These are phyloP conservation scores for Spinibarbus caldwelli DNA, from an alignment of 2,797 vertebrate genomes.

Conservation along the genomic window DNA sequence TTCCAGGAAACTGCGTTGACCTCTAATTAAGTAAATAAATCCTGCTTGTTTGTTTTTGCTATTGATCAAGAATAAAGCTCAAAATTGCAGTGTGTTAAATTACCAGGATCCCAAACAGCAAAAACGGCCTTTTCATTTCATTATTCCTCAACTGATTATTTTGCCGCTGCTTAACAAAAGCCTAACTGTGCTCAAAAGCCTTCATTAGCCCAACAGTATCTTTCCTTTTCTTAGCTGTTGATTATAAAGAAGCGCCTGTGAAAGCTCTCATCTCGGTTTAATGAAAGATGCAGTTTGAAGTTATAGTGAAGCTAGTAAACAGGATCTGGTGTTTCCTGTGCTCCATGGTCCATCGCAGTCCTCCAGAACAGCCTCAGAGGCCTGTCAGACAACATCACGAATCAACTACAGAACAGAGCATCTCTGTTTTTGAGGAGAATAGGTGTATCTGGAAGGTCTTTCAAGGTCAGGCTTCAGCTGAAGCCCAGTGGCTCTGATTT, in stretches of 20 bases:
- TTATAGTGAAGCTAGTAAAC: too few species aligned
- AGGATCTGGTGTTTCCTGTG: constrained; percentile 30
- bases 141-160: constrained; percentile 41
- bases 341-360: neutral
- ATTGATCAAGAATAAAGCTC: constrained; percentile 48
- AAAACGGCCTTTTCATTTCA: constrained; percentile 41
- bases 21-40: constrained; percentile 69
- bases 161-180: neutral
- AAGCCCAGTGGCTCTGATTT: constrained; percentile 2
- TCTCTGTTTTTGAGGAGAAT: constrained; percentile 16
- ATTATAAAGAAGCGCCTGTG: neutral
- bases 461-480: constrained; percentile 11
- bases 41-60: constrained; percentile 67
- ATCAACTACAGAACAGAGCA: neutral
- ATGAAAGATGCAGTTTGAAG: neutral
- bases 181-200: constrained; percentile 13
- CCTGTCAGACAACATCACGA: constrained; percentile 7
- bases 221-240: constrained; percentile 11
- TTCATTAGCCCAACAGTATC: neutral
- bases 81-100: constrained; percentile 9
- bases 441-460: constrained; percentile 6
- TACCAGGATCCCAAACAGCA: constrained; percentile 37
- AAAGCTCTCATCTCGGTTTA: constrained; percentile 10
- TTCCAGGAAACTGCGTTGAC: constrained; percentile 76
- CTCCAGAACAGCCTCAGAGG: constrained; percentile 19